phyloP scores from a whole-genome alignment of 2,113 vertebrate species.

The Porphyrio hochstetteri region DNA sequence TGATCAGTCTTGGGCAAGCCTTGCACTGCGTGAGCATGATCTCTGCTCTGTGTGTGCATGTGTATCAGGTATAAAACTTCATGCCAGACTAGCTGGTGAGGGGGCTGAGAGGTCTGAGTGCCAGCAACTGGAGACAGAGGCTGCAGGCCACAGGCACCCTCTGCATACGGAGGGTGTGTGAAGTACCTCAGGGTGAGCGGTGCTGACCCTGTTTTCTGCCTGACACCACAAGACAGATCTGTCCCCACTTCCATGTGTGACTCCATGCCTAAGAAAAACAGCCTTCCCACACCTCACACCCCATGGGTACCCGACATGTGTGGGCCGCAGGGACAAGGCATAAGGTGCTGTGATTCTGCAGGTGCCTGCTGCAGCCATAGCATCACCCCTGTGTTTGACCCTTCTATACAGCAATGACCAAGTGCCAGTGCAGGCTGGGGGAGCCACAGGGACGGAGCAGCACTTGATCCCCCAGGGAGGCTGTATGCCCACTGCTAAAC shows the following conservation, averaged over 20 bases:
- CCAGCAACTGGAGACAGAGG: neutral
- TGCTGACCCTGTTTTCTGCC: neutral
- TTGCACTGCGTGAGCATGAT: neutral
- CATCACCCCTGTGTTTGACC: neutral
- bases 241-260: neutral
- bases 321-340: neutral
- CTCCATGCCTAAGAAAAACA: neutral
- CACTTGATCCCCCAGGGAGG: accelerated
- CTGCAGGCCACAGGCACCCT: neutral
- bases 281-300: neutral
- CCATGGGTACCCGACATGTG: neutral
- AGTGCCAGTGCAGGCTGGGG: neutral
- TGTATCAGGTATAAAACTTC: neutral
- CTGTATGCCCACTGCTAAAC: neutral
- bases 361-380: neutral
- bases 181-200: neutral
- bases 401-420: neutral
- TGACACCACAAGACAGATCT: neutral
- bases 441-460: neutral
- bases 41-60: neutral
- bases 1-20: neutral
- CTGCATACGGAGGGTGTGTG: too few species aligned
- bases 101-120: neutral
- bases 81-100: neutral
- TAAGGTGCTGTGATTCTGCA: neutral